Base-by-base conservation (phyloP, 2,797 vertebrate species). In the Tokudaia muenninki region DNA sequence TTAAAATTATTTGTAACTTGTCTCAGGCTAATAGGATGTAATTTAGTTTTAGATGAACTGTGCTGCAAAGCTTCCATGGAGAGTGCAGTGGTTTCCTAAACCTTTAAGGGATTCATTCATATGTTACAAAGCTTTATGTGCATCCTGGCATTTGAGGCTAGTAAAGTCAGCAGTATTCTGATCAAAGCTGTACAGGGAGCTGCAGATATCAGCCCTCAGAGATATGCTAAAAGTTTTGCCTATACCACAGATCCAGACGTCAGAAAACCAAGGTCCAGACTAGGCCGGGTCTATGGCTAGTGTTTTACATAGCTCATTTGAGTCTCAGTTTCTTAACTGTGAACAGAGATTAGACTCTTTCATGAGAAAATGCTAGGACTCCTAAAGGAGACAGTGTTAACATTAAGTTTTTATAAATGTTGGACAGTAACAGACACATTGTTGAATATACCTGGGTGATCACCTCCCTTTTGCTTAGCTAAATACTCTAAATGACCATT, bases 291-390 rank as follows among this genome's bases (percentile, higher is more conserved):
- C 79, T 81, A 0, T 0, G 14, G 90, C n/a, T 94, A 55, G 13
- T 47, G 67, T 94, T 24, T 91, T 44, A 78, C 0, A 24, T 10
- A 44, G 29, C 37, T 95, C 81, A 13, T 6, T 87, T 95, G 81
- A 91, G 82, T 93, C 59, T 97, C 83, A 88, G 55, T 95, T 97
- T 95, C 41, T 22, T 90, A 41, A 92, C 82, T 96, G 86, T 86
- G 95, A 97, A 97, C 95, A 67, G 92, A 44, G 34, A 50, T 41
- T 65, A 44, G 72, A 83, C 55, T 63, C 13, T 57, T 63, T 89
- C 37, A 57, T 26, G 41, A 22, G 92, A 67, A 87, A 70, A 41
- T 63, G 16, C 50, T 37, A 24, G 87, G 81, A 70, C 26, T 59
- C 65, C 61, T 29, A 57, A 31, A 81, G 44, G 19, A 82, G 55